A percentile compares a stretch with the other conserved stretches of the same genome.
phyloP scores from a whole-genome alignment of 2,797 vertebrate species.

The Harpagifer antarcticus region DNA sequence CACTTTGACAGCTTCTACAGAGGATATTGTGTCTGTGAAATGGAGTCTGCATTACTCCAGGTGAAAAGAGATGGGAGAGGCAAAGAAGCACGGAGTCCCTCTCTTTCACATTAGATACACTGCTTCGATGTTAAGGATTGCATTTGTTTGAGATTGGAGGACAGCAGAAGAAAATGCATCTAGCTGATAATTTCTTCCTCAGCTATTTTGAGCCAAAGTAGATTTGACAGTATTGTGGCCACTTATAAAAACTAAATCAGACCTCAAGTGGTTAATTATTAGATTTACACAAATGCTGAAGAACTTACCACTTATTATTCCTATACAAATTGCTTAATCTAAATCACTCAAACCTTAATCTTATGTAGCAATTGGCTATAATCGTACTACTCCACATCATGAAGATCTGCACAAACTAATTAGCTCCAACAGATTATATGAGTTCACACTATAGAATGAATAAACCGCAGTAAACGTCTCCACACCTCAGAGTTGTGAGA shows the following conservation, averaged over 20 bases:
- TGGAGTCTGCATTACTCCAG: conserved; percentile 81
- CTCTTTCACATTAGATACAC: conserved; percentile 40
- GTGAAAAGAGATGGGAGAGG: conserved; percentile 65
- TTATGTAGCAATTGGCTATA: no score
- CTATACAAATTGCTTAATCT: conserved; percentile 2
- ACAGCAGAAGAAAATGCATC: conserved; percentile 30
- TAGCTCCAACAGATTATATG: conserved; percentile 28
- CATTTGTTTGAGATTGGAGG: conserved; percentile 40
- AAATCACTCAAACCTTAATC: conserved; percentile 9
- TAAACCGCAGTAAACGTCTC: conserved; percentile 46
- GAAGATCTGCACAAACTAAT: conserved; percentile 19
- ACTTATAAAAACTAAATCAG: conserved; percentile 14
- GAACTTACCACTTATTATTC: neutral
- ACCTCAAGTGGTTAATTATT: no score
- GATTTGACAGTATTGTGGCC: conserved; percentile 19
- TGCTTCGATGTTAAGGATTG: conserved; percentile 24
- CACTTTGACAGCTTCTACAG: conserved; percentile 85
- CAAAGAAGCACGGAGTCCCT: conserved; percentile 44
- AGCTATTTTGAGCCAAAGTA: conserved; percentile 21
- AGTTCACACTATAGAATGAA: conserved; percentile 36
- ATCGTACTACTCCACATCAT: neutral
- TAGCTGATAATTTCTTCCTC: neutral
- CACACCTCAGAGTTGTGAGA: conserved; percentile 35
- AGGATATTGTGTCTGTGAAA: conserved; percentile 87
- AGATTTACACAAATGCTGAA: neutral